Conservation (phyloP, 30 jellyfish, hydroid and myxozoan species). For the Nemopilema nomurai region DNA sequence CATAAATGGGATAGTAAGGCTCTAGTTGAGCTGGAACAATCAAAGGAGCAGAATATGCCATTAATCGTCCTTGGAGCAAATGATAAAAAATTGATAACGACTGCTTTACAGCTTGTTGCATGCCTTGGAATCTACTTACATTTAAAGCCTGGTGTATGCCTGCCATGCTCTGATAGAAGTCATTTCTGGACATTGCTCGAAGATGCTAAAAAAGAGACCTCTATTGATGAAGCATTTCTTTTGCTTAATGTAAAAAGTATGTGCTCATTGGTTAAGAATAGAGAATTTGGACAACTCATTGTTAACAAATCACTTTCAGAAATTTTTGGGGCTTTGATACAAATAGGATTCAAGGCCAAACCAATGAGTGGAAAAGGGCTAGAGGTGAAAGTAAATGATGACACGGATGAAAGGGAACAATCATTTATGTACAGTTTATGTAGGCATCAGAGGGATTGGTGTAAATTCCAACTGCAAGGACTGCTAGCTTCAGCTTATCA, state of each 20-base stretch:
- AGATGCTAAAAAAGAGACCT: constrained; percentile 3
- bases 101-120: constrained; percentile 33
- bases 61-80: constrained; percentile 22
- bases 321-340: constrained; percentile 54
- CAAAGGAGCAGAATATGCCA: neutral
- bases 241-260: constrained; percentile 12
- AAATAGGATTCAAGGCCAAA: constrained; percentile 25
- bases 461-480: constrained; percentile 36
- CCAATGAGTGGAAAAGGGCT: neutral
- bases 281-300: constrained; percentile 25
- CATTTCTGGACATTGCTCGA: constrained; percentile 18
- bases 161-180: constrained; percentile 24
- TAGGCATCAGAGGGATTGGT: constrained; percentile 72
- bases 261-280: constrained; percentile 10
- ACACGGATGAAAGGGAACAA: neutral
- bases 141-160: constrained; percentile 38
- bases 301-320: constrained; percentile 32
- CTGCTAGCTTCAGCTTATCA: constrained; percentile 57
- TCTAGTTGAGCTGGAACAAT: neutral
- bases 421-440: constrained; percentile 14
- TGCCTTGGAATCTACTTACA: constrained; percentile 30
- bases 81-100: constrained; percentile 28
- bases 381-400: neutral
- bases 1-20: neutral
- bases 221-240: constrained; percentile 25